Base-by-base conservation (phyloP, 2,113 vertebrate species). In the Malaclemys terrapin region DNA sequence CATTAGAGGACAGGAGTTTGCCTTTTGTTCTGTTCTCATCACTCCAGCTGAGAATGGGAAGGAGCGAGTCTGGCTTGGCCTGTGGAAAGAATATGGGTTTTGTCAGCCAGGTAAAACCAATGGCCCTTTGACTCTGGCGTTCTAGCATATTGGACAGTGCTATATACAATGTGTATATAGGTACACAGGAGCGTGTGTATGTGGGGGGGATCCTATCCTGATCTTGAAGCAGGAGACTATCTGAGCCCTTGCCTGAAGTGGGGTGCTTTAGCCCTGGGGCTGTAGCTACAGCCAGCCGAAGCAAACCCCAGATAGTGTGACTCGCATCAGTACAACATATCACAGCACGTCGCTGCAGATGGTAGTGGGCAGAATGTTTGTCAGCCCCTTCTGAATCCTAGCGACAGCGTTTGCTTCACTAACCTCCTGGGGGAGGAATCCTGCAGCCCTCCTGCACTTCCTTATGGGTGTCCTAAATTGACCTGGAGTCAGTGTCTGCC, bases 301-400 rank as follows among this genome's bases (percentile, higher is more conserved):
- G 65, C 65, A 69, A 69, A 69, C 31, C 65, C 16, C 62, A 19
- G 35, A 9, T 16, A 45, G 6, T 6, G 45, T 45, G 6, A 45
- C 45, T 45, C 45, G 6, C 5, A 45, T 45, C 45, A 45, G 45
- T 45, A 45, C 45, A 45, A 45, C 45, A 45, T 45, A 16, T 62
- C 29, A 31, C 29, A 62, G 59, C 10, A 5, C 4, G 5, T 57
- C 56, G 19, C 62, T 35, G 31, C 65, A 20, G 65, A 10, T 5
- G 19, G 2, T 22, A 72, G 35, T 10, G n/a, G n/a, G n/a, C 65
- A 72, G n/a, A 72, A 38, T 0, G 9, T 20, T 88, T 5, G 57
- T 56, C 54, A 56, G 72, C 8, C 62, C 62, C 35, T 17, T n/a
- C 62, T 69, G 62, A 69, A n/a, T 22, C 19, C n/a, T 0, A 0